phyloP scores from a whole-genome alignment of 1,140 invertebrate genomes.

The Druon quercuslanigerum region DNA sequence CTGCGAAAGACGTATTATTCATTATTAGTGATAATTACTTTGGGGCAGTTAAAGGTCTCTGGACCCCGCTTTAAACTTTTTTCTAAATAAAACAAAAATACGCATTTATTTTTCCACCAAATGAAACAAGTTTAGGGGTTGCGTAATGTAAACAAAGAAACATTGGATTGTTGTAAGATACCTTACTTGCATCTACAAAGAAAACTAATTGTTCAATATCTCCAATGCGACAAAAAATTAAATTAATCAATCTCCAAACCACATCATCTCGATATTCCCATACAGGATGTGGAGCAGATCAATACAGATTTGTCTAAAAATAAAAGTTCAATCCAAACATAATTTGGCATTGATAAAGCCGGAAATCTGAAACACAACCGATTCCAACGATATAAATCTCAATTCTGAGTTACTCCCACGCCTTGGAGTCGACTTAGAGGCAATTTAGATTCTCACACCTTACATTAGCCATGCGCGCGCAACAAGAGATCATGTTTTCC shows the following conservation, averaged over 20 bases:
- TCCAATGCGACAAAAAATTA: constrained; percentile 4
- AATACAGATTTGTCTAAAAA: no score
- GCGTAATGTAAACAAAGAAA: no score
- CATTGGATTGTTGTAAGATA: no score
- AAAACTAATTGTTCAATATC: no score
- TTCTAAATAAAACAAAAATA: no score
- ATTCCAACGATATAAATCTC: constrained; percentile 5
- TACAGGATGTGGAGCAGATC: neutral
- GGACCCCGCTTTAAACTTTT: no score
- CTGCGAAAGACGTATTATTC: no score
- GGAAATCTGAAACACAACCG: neutral
- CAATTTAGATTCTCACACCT: constrained; percentile 37
- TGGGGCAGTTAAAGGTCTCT: no score
- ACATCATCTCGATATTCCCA: neutral
- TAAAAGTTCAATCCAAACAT: neutral
- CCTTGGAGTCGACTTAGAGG: constrained; percentile 38
- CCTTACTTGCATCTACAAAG: no score
- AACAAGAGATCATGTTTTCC: constrained; percentile 73
- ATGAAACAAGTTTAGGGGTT: no score
- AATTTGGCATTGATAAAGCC: constrained; percentile 15
- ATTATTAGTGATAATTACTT: no score
- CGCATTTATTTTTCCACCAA: no score
- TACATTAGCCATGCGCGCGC: constrained; percentile 43
- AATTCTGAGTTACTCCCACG: constrained; percentile 11
- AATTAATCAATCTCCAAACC: neutral